Base-by-base conservation (phyloP, 2,797 vertebrate genomes). In the Enteromius anoplus region DNA sequence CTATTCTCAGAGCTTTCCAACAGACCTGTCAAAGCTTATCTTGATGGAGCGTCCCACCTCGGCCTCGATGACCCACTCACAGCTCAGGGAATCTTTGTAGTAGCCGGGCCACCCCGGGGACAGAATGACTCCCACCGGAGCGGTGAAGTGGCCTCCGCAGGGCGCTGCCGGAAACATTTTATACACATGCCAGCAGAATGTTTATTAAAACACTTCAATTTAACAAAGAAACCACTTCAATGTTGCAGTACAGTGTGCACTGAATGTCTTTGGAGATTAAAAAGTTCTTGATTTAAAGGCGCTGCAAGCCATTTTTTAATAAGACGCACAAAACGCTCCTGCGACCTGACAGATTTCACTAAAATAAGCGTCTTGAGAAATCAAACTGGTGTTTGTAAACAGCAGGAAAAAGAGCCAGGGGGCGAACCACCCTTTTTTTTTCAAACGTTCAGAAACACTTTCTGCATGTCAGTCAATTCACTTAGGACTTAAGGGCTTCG, bases 61-160 rank as follows among this genome's bases (percentile, higher is more conserved):
- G 85, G 96, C 96, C 94, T 97, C 96, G 91, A 97, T 96, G 89
- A 97, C 96, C 96, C 96, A 97, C 91, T 97, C 96, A 92, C 96
- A 97, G 90, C 96, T 97, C 92, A 96, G 91, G 77, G 96, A 97
- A 91, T 97, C 96, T 93, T 96, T 97, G 88, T 97, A 96, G 91
- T 97, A 96, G 17, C 96, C 96, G 71, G 96, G 96, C 96, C 96
- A 97, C 85, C 96, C 96, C 42, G 96, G 96, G 78, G 96, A 97
- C 17, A 97, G 94, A 87, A 97, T 96, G 85, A 96, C 92, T 88
- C 96, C 96, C 91, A 93, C 95, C 37, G 95, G 95, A 88, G 95
- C 95, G 37, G 96, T 96, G 90, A 96, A 96, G 89, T 96, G 96
- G 7, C 96, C 96, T 80, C 96, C 96, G 82, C 96, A 97, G 0